Percentiles rank a stretch among this genome's conserved stretches.
These are phyloP conservation scores for Xanthostigma xanthostigma DNA, from an alignment of 2,888 invertebrate species.

Conservation along the genomic window DNA sequence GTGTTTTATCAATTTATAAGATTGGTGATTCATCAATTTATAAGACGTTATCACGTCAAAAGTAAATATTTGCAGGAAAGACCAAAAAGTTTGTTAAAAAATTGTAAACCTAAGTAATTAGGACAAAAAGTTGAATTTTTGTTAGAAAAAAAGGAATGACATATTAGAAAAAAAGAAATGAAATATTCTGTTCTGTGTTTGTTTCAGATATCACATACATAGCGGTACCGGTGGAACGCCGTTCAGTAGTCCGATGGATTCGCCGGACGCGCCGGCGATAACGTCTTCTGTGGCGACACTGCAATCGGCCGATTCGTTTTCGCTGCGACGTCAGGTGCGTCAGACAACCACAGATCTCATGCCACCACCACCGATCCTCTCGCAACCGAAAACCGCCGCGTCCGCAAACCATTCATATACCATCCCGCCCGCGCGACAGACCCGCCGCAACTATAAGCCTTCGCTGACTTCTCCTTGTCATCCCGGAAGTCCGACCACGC, in stretches of 20 bases:
- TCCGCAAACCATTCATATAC: conserved; percentile 1
- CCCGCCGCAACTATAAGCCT: conserved; percentile 5
- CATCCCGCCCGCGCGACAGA: conserved; percentile 8
- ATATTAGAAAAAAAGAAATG: too few relatives aligned
- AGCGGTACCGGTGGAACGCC: conserved; percentile 65
- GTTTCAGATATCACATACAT: conserved; percentile 65
- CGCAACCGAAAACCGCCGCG: background rate
- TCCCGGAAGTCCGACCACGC: conserved; percentile 24
- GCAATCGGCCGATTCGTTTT: conserved; percentile 46
- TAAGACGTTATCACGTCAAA: too few relatives aligned
- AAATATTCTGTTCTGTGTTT: conserved; percentile 2
- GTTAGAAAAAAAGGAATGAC: too few relatives aligned
- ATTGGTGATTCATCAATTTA: too few relatives aligned
- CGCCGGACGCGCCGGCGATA: conserved; percentile 51
- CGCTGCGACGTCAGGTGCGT: conserved; percentile 33
- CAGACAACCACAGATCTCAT: conserved; percentile 9
- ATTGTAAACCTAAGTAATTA: too few relatives aligned
- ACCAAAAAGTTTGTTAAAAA: too few relatives aligned
- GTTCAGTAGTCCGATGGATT: conserved; percentile 69
- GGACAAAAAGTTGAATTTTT: too few relatives aligned
- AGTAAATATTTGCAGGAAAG: too few relatives aligned
- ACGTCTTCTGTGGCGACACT: conserved; percentile 50
- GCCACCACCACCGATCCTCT: background rate
- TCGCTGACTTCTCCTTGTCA: conserved; percentile 13
- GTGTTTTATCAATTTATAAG: too few relatives aligned